Conservation (phyloP, 1,140 invertebrate genomes). For the Drosophila ercepeae region DNA sequence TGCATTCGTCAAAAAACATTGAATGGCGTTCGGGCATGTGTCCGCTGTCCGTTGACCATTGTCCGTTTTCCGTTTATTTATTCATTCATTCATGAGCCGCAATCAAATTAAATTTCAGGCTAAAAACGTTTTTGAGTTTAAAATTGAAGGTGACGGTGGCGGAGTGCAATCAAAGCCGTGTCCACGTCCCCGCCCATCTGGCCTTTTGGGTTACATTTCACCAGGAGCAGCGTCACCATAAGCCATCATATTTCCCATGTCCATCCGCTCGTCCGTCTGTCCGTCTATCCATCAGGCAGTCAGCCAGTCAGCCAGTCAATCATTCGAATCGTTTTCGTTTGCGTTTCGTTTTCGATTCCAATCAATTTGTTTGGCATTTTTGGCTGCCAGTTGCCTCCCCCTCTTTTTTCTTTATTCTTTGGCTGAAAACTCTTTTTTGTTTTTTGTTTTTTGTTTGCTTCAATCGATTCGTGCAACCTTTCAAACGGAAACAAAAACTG, state of each 20-base stretch:
- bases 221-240: conserved; percentile 15
- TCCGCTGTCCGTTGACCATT: not conserved
- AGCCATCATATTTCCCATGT: conserved; percentile 37
- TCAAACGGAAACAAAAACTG: conserved; percentile 28
- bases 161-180: conserved; percentile 14
- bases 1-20: conserved; percentile 66
- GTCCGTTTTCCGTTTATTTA: conserved; percentile 12
- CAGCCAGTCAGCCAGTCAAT: conserved; percentile 73
- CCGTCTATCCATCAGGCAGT: conserved; percentile 29
- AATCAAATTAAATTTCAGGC: conserved; percentile 47
- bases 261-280: conserved; percentile 21
- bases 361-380: conserved; percentile 82
- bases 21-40: conserved; percentile 15
- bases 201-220: conserved; percentile 36
- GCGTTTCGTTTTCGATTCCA: conserved; percentile 81
- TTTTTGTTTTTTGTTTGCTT: conserved; percentile 43
- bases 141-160: conserved; percentile 18
- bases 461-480: conserved; percentile 55
- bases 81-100: conserved; percentile 35
- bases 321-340: conserved; percentile 82
- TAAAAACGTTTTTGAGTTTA: conserved; percentile 25
- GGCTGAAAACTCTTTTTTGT: conserved; percentile 20
- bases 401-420: conserved; percentile 1
- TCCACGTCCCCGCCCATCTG: not conserved
- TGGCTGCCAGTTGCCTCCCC: conserved; percentile 51